Conservation (phyloP, 2,113 vertebrate species). For the Hyaena hyaena region DNA sequence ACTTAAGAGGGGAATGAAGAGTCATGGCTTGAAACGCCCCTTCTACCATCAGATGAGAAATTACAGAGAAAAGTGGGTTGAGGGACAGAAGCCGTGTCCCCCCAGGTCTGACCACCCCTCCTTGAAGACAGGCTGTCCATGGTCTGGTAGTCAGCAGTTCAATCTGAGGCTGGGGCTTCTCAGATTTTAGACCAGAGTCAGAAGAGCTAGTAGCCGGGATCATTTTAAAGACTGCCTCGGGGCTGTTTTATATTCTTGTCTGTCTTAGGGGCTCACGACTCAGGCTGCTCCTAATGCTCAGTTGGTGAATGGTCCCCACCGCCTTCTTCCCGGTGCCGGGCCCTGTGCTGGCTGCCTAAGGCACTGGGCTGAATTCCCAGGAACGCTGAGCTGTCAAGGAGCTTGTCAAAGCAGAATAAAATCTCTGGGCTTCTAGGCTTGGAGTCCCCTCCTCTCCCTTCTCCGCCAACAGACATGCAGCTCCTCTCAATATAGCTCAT, state of each 20-base stretch:
- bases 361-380: constrained; percentile 26
- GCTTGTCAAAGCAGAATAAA: constrained; percentile 37
- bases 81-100: not conserved
- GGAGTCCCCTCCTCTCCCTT: not conserved
- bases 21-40: not conserved
- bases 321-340: not conserved
- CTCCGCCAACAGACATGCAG: not conserved
- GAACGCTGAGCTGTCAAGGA: not conserved
- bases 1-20: not conserved
- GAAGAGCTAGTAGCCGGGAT: too few species aligned
- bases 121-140: not conserved
- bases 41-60: not conserved
- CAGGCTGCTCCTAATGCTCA: not conserved
- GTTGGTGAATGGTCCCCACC: not conserved
- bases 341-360: not conserved
- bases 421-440: not conserved
- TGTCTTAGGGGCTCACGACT: not conserved
- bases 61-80: not conserved
- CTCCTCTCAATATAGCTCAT: constrained; percentile 48
- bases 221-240: not conserved
- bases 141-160: not conserved
- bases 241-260: not conserved
- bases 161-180: too few species aligned
- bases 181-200: not conserved
- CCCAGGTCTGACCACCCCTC: not conserved